These are phyloP conservation scores for Glossosoma conforme DNA, from an alignment of 1,140 invertebrate species.

Conservation along the genomic window DNA sequence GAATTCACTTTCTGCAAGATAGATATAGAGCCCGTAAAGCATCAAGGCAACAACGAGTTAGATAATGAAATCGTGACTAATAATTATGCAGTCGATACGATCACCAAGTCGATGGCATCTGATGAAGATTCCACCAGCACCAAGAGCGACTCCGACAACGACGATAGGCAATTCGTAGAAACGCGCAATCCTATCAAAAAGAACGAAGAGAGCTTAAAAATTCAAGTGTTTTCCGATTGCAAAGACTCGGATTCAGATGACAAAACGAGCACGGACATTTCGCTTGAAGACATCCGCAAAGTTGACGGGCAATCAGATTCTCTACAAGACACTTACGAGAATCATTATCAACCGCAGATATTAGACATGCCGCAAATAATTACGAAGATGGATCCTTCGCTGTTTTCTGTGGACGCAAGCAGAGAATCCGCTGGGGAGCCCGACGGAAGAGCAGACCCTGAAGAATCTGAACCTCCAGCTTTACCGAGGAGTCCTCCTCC, in stretches of 20 bases:
- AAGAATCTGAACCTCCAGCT: conserved; percentile 62
- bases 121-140: conserved; percentile 49
- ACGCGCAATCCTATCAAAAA: conserved; percentile 35
- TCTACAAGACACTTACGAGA: conserved; percentile 32
- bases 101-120: conserved; percentile 46
- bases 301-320: conserved; percentile 41
- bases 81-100: conserved; percentile 35
- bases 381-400: conserved; percentile 38
- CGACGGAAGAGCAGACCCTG: conserved; percentile 73
- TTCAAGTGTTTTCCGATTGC: conserved; percentile 45
- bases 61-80: conserved; percentile 23
- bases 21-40: conserved; percentile 41
- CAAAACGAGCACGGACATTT: conserved; percentile 28
- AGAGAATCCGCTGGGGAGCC: conserved; percentile 74
- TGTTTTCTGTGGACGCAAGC: conserved; percentile 55
- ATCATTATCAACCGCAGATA: conserved; percentile 47
- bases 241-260: conserved; percentile 34
- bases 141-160: conserved; percentile 48
- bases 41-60: conserved; percentile 18
- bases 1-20: conserved; percentile 55
- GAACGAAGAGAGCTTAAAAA: conserved; percentile 47
- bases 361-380: conserved; percentile 46
- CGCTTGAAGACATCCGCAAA: conserved; percentile 45
- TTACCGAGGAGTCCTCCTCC: conserved; percentile 59
- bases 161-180: conserved; percentile 48